Conservation (phyloP, 2,113 vertebrate species). For the Toxotes chatareus region DNA sequence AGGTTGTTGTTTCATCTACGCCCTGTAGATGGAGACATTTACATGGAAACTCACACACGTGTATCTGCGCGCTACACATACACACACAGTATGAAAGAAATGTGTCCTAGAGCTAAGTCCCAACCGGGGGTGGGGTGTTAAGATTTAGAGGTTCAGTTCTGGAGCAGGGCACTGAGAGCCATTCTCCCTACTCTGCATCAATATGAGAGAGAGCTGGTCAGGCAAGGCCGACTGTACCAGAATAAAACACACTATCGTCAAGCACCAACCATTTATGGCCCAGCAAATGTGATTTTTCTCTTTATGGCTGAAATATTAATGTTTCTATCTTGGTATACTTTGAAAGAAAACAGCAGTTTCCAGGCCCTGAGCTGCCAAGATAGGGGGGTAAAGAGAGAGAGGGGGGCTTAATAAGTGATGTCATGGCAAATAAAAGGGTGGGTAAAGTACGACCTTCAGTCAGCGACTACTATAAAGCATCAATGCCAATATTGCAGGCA, state of each 20-base stretch:
- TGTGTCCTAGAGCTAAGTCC: conserved; percentile 47
- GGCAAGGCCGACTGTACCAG: conserved; percentile 56
- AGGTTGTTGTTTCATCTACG: neutral
- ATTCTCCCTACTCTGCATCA: conserved; percentile 61
- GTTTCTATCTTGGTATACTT: conserved; percentile 69
- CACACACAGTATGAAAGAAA: conserved; percentile 27
- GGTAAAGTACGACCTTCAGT: conserved; percentile 54
- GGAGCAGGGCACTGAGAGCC: conserved; percentile 57
- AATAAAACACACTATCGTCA: conserved; percentile 62
- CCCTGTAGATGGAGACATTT: conserved; percentile 51
- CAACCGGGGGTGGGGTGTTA: conserved; percentile 10
- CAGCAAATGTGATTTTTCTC: conserved; percentile 72
- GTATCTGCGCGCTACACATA: neutral
- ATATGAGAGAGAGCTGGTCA: conserved; percentile 58
- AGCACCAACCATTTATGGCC: conserved; percentile 65
- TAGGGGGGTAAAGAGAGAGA: neutral
- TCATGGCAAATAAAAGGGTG: conserved; percentile 37
- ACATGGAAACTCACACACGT: neutral
- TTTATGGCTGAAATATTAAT: conserved; percentile 75
- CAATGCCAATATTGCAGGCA: neutral
- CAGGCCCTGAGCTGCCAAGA: conserved; percentile 50
- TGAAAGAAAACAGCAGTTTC: conserved; percentile 63
- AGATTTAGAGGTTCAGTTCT: conserved; percentile 64
- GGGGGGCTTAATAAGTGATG: conserved; percentile 35
- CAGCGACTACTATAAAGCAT: conserved; percentile 12